A percentile compares a stretch with the other conserved stretches of the same genome.
These are phyloP conservation scores for Triplophysa siluroides DNA, from an alignment of 2,113 vertebrate species.

Conservation along the genomic window DNA sequence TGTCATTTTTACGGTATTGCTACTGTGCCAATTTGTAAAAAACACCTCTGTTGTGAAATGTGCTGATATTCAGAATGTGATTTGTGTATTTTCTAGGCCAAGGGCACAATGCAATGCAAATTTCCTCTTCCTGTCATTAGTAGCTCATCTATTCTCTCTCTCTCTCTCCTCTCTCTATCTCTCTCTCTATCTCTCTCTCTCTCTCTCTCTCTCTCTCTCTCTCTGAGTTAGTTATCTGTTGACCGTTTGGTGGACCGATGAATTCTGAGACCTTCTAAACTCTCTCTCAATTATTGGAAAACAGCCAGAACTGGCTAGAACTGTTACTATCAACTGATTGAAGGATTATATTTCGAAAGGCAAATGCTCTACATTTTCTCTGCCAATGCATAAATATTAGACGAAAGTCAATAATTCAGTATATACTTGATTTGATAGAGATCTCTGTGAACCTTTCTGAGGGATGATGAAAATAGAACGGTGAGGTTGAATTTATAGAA, in stretches of 20 bases:
- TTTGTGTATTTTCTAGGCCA: conserved; percentile 30
- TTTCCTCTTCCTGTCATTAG: too few relatives aligned
- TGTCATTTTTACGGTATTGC: background rate
- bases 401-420: background rate
- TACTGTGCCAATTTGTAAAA: conserved; percentile 4
- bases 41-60: background rate
- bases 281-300: conserved; percentile 17
- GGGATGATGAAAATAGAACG: too few relatives aligned
- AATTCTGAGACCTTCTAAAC: conserved; percentile 20
- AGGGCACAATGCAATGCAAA: conserved; percentile 31
- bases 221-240: conserved; percentile 22
- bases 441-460: too few relatives aligned
- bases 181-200: too few relatives aligned
- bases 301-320: background rate
- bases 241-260: conserved; percentile 13
- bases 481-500: background rate
- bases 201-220: conserved; percentile 9
- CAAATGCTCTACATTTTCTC: background rate
- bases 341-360: conserved; percentile 1
- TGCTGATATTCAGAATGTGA: conserved; percentile 13
- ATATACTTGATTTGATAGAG: background rate
- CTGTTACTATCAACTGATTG: conserved; percentile 3
- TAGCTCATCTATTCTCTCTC: too few relatives aligned
- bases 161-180: too few relatives aligned
- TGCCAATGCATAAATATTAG: background rate